Conservation (phyloP, 2,113 vertebrate species). For the Chloropsis cyanopogon region DNA sequence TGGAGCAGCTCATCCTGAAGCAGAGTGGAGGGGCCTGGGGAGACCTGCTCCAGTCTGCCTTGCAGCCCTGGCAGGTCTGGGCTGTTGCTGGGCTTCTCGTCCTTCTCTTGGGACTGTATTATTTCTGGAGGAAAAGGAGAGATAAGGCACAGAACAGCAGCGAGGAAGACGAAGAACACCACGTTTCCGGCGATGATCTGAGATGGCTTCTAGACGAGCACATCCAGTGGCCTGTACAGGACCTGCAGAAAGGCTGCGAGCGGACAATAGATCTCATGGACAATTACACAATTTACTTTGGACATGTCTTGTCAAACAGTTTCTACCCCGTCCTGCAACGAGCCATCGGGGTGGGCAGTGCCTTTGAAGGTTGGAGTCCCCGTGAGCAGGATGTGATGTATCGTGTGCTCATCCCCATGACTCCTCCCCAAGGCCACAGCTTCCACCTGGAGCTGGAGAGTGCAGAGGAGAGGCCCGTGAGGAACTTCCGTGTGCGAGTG, state of each 20-base stretch:
- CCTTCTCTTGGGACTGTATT: not conserved
- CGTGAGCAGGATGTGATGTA: not conserved
- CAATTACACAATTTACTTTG: fast-evolving
- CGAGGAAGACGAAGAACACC: not conserved
- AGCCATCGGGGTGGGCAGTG: not conserved
- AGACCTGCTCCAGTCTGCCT: not conserved
- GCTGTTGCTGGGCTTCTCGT: not conserved
- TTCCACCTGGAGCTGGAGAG: not conserved
- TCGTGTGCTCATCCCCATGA: not conserved
- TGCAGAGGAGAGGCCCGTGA: fast-evolving
- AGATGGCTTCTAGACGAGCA: not conserved
- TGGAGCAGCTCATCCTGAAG: not conserved
- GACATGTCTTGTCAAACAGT: not conserved
- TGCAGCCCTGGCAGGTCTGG: no score
- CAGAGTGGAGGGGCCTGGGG: not conserved
- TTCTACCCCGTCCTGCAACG: not conserved
- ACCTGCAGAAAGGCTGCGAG: not conserved
- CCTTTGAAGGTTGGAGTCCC: not conserved
- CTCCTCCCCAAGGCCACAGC: not conserved
- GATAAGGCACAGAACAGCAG: not conserved
- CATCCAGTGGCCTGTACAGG: not conserved
- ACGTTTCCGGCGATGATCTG: not conserved
- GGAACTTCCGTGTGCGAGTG: not conserved
- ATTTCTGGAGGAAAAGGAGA: not conserved
- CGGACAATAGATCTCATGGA: not conserved